Percentiles rank a stretch among this genome's conserved stretches.
Conservation (phyloP, 2,113 vertebrate genomes). For the Tenrec ecaudatus region DNA sequence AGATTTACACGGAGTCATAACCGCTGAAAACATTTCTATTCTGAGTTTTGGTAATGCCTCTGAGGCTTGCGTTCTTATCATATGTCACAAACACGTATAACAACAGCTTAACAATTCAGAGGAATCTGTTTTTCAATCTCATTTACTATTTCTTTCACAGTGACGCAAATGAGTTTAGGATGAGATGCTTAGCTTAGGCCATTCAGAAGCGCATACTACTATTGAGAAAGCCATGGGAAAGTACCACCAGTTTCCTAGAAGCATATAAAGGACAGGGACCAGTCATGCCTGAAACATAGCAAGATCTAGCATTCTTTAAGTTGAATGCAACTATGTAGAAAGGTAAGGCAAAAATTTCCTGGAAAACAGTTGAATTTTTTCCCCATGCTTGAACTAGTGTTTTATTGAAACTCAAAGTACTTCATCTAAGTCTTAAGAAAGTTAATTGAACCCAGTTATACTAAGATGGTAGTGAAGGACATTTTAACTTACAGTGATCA, state of each 20-base stretch:
- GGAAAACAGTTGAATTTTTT: slow-evolving; percentile 4
- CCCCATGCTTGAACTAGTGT: background rate
- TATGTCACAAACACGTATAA: background rate
- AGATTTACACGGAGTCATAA: slow-evolving; percentile 21
- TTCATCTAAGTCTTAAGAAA: slow-evolving; percentile 10
- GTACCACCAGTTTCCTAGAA: background rate
- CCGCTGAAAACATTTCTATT: background rate
- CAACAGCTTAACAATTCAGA: slow-evolving; percentile 7
- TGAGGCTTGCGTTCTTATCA: background rate
- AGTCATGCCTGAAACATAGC: background rate
- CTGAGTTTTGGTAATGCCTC: slow-evolving; percentile 12
- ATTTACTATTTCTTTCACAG: background rate
- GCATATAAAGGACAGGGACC: background rate
- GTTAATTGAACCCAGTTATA: slow-evolving; percentile 33
- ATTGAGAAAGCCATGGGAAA: background rate
- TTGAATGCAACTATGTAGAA: background rate
- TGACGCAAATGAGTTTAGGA: background rate
- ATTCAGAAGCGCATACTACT: background rate
- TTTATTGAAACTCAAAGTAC: slow-evolving; percentile 15
- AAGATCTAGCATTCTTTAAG: background rate
- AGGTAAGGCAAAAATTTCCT: background rate
- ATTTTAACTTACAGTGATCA: background rate
- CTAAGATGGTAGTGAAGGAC: background rate
- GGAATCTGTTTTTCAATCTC: background rate
- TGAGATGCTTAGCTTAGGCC: background rate